A percentile compares a stretch with the other conserved stretches of the same genome.
Conservation (phyloP, 2,888 invertebrate genomes). For the Fragum fragum region DNA sequence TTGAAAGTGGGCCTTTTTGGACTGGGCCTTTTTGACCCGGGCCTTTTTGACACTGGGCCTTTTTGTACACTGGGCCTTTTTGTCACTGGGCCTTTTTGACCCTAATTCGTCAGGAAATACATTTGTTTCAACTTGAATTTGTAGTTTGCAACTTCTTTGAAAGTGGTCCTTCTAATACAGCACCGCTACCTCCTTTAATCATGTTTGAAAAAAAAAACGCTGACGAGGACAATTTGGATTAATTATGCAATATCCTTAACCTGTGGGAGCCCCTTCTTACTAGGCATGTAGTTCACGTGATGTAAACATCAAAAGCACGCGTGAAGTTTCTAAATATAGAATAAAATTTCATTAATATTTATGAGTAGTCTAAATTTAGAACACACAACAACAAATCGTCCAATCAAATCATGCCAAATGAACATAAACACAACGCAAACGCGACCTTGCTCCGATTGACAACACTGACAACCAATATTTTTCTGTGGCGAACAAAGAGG, state of each 20-base stretch:
- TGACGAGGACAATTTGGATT: background rate
- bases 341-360: constrained; percentile 75
- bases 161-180: too few relatives aligned
- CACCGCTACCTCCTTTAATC: too few relatives aligned
- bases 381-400: constrained; percentile 57
- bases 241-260: background rate
- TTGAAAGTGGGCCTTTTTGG: too few relatives aligned
- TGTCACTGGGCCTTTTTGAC: too few relatives aligned
- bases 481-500: constrained; percentile 26
- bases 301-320: constrained; percentile 27
- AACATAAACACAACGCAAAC: constrained; percentile 73
- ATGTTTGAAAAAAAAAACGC: too few relatives aligned
- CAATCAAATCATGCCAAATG: constrained; percentile 68
- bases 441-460: constrained; percentile 56
- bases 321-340: constrained; percentile 51
- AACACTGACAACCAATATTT: constrained; percentile 43
- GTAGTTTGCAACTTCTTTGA: too few relatives aligned
- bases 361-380: constrained; percentile 70
- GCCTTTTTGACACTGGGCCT: too few relatives aligned
- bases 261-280: constrained; percentile 5
- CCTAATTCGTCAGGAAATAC: too few relatives aligned
- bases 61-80: too few relatives aligned
- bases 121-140: too few relatives aligned
- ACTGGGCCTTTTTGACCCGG: too few relatives aligned
- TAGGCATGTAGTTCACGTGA: constrained; percentile 25